These are phyloP conservation scores for Acanthurus tractus DNA, from an alignment of 2,797 vertebrate genomes.

Conservation along the genomic window DNA sequence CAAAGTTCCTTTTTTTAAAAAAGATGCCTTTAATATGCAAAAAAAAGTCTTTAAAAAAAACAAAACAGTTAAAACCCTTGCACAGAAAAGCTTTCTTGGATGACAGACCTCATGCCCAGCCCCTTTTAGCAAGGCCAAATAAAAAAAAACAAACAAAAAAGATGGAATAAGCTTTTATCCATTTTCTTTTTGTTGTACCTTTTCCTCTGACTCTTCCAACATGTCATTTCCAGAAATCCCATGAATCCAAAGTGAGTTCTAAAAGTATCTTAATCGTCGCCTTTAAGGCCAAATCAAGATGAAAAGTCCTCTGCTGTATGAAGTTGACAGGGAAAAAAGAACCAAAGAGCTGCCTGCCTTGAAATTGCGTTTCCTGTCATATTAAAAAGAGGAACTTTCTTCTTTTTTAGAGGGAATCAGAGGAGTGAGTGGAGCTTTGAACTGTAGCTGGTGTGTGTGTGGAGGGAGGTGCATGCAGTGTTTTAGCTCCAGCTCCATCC, in stretches of 20 bases:
- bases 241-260: slow-evolving; percentile 62
- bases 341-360: slow-evolving; percentile 66
- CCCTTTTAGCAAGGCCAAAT: slow-evolving; percentile 37
- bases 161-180: slow-evolving; percentile 42
- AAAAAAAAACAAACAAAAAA: not conserved
- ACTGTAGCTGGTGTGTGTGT: slow-evolving; percentile 45
- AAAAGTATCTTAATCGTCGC: slow-evolving; percentile 68
- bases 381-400: slow-evolving; percentile 55
- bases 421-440: slow-evolving; percentile 65
- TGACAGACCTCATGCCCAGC: slow-evolving; percentile 25
- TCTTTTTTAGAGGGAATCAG: slow-evolving; percentile 33
- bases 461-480: slow-evolving; percentile 39
- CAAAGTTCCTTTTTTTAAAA: slow-evolving; percentile 2
- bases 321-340: slow-evolving; percentile 45
- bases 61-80: slow-evolving; percentile 37
- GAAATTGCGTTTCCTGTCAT: slow-evolving; percentile 71
- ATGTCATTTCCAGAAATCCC: slow-evolving; percentile 48
- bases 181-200: slow-evolving; percentile 42
- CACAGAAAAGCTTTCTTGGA: slow-evolving; percentile 26
- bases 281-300: slow-evolving; percentile 76
- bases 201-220: slow-evolving; percentile 29
- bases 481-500: slow-evolving; percentile 53
- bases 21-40: slow-evolving; percentile 10
- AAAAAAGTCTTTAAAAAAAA: slow-evolving; percentile 32
- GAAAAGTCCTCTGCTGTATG: slow-evolving; percentile 56